Evolutionary conservation across 1,140 invertebrate species (phyloP).

Genomic region (Drosophila saltans): DNA sequence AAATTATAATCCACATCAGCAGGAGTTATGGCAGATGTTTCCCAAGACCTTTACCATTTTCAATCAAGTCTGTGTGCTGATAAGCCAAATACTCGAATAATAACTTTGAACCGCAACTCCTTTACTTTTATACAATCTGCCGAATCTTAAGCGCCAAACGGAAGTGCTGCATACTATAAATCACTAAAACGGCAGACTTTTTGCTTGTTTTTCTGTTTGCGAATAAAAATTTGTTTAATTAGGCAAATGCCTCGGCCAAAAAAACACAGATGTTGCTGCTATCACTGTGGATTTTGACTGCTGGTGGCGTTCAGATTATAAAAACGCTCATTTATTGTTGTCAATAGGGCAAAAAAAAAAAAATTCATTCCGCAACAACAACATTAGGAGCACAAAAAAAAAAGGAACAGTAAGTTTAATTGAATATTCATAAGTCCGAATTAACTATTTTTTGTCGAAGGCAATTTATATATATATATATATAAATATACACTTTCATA

Average conservation of each 20-base stretch:
- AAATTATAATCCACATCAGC: constrained; percentile 10
- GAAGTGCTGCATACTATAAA: constrained; percentile 71
- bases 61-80: constrained; percentile 49
- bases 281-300: constrained; percentile 26
- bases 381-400: background rate
- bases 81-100: constrained; percentile 61
- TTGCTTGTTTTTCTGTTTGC: constrained; percentile 32
- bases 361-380: background rate
- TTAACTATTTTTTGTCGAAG: constrained; percentile 35
- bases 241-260: constrained; percentile 42
- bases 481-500: too few species aligned
- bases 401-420: constrained; percentile 11
- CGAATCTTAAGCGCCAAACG: constrained; percentile 45
- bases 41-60: constrained; percentile 60
- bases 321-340: constrained; percentile 53
- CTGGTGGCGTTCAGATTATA: constrained; percentile 38
- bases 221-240: constrained; percentile 55
- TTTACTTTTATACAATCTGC: constrained; percentile 64
- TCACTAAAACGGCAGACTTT: constrained; percentile 47
- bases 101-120: constrained; percentile 40
- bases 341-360: constrained; percentile 24
- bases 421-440: constrained; percentile 53
- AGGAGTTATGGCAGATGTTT: background rate
- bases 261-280: constrained; percentile 41
- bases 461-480: constrained; percentile 36